phyloP scores from a whole-genome alignment of 2,113 vertebrate species.

The Callorhinus ursinus region DNA sequence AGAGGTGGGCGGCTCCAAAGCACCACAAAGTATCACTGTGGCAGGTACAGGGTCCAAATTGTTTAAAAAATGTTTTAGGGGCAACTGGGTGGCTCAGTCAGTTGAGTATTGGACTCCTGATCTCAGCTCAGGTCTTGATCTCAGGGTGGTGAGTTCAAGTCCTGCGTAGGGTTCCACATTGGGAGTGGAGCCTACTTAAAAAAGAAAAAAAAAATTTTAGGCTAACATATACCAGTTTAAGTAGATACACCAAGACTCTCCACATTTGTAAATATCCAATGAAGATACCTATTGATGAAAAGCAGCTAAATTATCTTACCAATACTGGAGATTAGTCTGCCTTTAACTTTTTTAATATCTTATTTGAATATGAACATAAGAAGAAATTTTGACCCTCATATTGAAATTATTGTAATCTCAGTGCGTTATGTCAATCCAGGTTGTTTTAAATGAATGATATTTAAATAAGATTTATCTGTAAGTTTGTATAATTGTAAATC shows the following conservation, averaged over 20 bases:
- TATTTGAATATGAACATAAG: neutral
- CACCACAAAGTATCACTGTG: slow-evolving; percentile 54
- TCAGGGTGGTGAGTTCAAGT: neutral
- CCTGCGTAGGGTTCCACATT: neutral
- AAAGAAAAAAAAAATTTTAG: neutral
- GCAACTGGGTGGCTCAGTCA: neutral
- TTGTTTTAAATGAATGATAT: slow-evolving; percentile 9
- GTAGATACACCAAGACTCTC: neutral
- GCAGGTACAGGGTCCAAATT: slow-evolving; percentile 54
- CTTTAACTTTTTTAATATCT: neutral
- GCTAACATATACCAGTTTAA: neutral
- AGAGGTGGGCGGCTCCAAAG: slow-evolving; percentile 70
- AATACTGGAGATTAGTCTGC: neutral
- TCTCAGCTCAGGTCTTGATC: neutral
- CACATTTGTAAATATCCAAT: neutral
- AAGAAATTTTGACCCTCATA: neutral
- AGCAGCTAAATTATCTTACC: slow-evolving; percentile 18
- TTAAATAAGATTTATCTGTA: neutral
- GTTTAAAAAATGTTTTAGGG: neutral
- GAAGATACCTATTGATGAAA: slow-evolving; percentile 7
- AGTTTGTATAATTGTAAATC: slow-evolving; percentile 21
- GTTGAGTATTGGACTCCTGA: neutral
- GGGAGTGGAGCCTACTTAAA: neutral
- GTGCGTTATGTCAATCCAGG: neutral
- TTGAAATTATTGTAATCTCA: slow-evolving; percentile 27